Evolutionary conservation across 2,113 vertebrate species (phyloP).

Genomic region (Engraulis encrasicolus): DNA sequence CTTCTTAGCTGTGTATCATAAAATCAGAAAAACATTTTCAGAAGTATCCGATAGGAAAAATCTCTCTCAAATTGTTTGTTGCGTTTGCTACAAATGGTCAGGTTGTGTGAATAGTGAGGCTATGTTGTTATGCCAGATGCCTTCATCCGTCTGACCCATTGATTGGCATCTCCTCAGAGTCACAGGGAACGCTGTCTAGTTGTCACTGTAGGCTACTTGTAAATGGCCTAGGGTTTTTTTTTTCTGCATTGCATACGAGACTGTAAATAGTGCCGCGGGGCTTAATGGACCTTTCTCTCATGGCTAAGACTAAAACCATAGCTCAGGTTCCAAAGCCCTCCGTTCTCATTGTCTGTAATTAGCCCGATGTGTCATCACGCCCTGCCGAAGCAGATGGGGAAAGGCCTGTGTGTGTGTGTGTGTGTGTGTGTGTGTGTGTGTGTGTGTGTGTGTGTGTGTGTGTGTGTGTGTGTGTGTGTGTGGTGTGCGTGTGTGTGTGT

Average conservation of each 20-base stretch:
- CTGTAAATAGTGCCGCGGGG: not conserved
- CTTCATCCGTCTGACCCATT: not conserved
- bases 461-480: too few relatives aligned
- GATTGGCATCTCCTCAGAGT: not conserved
- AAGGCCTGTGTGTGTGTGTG: not conserved
- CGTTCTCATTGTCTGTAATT: slow-evolving; percentile 31
- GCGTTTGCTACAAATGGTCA: too few relatives aligned
- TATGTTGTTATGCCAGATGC: not conserved
- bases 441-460: too few relatives aligned
- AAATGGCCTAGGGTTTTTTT: not conserved
- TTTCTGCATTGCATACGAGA: not conserved
- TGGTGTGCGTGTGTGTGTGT: too few relatives aligned
- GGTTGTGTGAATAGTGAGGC: not conserved
- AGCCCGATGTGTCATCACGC: slow-evolving; percentile 11
- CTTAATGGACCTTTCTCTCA: not conserved
- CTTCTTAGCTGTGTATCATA: not conserved
- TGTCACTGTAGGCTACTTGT: not conserved
- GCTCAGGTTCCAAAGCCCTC: slow-evolving; percentile 13
- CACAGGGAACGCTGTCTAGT: not conserved
- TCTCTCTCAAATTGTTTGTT: not conserved
- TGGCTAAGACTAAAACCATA: not conserved
- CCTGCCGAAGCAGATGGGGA: not conserved
- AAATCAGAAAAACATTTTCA: not conserved
- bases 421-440: too few relatives aligned
- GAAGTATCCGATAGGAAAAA: not conserved